A percentile compares a stretch with the other conserved stretches of the same genome.
Evolutionary conservation across 2,113 vertebrate genomes (phyloP).

Genomic region (Crotophaga sulcirostris): DNA sequence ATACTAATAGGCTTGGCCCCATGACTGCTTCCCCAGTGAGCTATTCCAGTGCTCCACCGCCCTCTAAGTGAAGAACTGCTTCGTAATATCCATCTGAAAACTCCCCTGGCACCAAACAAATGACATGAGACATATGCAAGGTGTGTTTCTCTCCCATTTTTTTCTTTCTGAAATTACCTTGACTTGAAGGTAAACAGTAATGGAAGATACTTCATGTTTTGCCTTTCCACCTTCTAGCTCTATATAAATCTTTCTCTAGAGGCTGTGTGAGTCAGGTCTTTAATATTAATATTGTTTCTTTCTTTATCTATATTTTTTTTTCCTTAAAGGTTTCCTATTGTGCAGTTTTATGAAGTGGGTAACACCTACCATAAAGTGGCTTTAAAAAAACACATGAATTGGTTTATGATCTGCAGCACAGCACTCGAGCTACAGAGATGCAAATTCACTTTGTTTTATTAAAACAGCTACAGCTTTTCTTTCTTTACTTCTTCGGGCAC

Average conservation of each 20-base stretch:
- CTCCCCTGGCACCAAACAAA: neutral
- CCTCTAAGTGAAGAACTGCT: too few relatives aligned
- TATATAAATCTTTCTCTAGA: neutral
- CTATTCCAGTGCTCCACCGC: too few relatives aligned
- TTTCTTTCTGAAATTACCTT: neutral
- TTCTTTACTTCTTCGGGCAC: constrained; percentile 1
- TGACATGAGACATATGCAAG: neutral
- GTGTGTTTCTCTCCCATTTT: neutral
- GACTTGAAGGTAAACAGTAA: neutral
- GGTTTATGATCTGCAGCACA: neutral
- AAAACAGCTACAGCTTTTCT: neutral
- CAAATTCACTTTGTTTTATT: neutral
- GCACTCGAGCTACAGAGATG: neutral
- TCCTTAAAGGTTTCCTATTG: neutral
- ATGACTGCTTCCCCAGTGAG: too few relatives aligned
- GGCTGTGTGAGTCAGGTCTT: neutral
- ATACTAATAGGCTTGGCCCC: too few relatives aligned
- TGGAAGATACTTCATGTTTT: neutral
- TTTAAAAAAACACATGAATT: neutral
- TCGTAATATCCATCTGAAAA: too few relatives aligned
- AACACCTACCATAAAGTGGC: neutral
- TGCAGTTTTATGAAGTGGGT: neutral
- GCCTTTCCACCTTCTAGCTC: neutral
- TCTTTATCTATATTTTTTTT: neutral
- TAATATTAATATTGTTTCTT: neutral